Evolutionary conservation across 1,140 invertebrate species (phyloP), one percentile per base, ranked within the genome.

Genomic region (Lepidotrigona ventralis): DNA sequence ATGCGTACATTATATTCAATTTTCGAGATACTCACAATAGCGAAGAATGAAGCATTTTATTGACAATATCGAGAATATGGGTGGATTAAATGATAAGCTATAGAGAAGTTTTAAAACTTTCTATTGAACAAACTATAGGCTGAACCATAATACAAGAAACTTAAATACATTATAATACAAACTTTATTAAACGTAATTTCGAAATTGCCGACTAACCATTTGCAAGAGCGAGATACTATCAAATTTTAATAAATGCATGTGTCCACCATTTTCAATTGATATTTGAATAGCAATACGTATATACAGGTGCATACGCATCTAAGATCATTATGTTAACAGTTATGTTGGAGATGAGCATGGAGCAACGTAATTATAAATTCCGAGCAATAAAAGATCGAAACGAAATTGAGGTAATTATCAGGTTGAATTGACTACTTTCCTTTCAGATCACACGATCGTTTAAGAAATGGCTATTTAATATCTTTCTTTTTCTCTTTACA

Each of bases 321-420:
- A 33, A 33, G 33, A 3, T 33, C 33, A 46, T 72, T 33, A 33
- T 33, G 33, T 33, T 72, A 15, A 26, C 46, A 72, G 70, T 17
- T 72, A 12, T 26, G 26, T 51, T 46, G n/a, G 0, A 17, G 19
- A 53, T n/a, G 23, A 51, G 17, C n/a, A 72, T 70, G 33, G 23
- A 46, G 15, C 19, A 15, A 23, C 1, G 46, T 53, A 72, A 72
- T 53, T 6, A 17, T 71, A 26, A 53, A 39, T 68, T 39, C 33
- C 12, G 29, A 2, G n/a, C 14, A 26, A 51, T 26, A 71, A 26
- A 51, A n/a, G 51, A 15, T 9, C 15, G 8, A 51, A 51, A 71
- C 46, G 17, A 71, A 71, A 71, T 71, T 53, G 19, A 21, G n/a
- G 15, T 72, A 72, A 70, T 70, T 19, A 72, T 17, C 17, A 70